Conservation (phyloP, 2,888 invertebrate species). For the Mesorhabditis spiculigera region DNA sequence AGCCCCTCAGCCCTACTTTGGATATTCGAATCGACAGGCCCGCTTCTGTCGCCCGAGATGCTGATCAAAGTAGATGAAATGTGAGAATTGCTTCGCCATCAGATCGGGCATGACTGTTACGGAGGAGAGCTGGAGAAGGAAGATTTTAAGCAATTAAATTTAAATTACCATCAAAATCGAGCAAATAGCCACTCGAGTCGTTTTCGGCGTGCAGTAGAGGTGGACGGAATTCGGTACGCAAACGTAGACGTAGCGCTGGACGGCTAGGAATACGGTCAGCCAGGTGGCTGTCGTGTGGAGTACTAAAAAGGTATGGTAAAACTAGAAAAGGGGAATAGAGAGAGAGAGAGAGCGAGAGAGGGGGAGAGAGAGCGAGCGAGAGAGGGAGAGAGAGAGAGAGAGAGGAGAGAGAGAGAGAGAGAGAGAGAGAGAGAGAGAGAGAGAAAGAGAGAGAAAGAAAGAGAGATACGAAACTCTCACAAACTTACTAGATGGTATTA, state of each 20-base stretch:
- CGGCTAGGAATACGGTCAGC: slow-evolving; percentile 83
- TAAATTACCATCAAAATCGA: slow-evolving; percentile 62
- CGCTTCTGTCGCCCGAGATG: background rate
- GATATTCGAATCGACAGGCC: background rate
- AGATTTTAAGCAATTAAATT: slow-evolving; percentile 4
- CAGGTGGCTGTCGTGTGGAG: slow-evolving; percentile 91
- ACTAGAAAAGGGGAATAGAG: too few relatives aligned
- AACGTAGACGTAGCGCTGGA: slow-evolving; percentile 89
- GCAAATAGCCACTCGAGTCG: slow-evolving; percentile 74
- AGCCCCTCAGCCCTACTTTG: background rate
- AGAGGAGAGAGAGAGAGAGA: too few relatives aligned
- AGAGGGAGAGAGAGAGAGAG: too few relatives aligned
- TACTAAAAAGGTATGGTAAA: slow-evolving; percentile 71
- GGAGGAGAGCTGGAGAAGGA: slow-evolving; percentile 29
- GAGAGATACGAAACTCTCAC: slow-evolving; percentile 61
- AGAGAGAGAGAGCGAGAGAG: too few relatives aligned
- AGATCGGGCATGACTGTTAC: slow-evolving; percentile 35
- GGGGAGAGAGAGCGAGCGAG: too few relatives aligned
- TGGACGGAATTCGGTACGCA: slow-evolving; percentile 84
- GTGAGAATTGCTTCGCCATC: slow-evolving; percentile 18
- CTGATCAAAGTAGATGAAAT: background rate
- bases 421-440: too few relatives aligned
- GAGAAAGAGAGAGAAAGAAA: too few relatives aligned
- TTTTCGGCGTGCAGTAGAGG: slow-evolving; percentile 70
- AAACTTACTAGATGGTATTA: slow-evolving; percentile 69